phyloP scores from a whole-genome alignment of 2,888 invertebrate species.

The Caenorhabditis panamensis region DNA sequence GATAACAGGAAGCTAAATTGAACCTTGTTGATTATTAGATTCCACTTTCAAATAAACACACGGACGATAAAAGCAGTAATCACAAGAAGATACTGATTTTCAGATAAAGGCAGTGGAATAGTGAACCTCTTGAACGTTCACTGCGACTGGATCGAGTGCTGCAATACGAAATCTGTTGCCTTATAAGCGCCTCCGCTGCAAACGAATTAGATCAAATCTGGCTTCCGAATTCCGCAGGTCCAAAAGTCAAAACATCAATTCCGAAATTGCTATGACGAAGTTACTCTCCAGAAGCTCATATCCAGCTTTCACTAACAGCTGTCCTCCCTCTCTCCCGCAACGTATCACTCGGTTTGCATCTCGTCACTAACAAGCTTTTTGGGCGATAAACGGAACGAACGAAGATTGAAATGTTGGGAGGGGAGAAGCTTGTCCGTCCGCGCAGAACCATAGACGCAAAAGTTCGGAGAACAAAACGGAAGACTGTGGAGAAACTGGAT shows the following conservation, averaged over 20 bases:
- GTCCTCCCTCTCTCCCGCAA: not conserved
- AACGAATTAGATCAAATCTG: not conserved
- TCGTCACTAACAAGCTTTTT: slow-evolving; percentile 24
- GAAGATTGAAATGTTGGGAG: slow-evolving; percentile 35
- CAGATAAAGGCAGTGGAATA: not conserved
- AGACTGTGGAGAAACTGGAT: not conserved
- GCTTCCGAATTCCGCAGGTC: slow-evolving; percentile 4
- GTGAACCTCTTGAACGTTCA: too few relatives aligned
- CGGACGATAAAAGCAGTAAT: too few relatives aligned
- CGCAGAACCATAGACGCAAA: slow-evolving; percentile 46
- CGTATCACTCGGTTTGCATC: slow-evolving; percentile 9
- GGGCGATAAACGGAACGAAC: slow-evolving; percentile 1
- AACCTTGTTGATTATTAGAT: too few relatives aligned
- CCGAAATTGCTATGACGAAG: not conserved
- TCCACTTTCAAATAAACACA: too few relatives aligned
- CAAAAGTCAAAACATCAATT: slow-evolving; percentile 9
- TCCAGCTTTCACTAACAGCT: not conserved
- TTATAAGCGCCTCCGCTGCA: slow-evolving; percentile 1
- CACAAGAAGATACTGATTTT: not conserved
- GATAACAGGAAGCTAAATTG: too few relatives aligned
- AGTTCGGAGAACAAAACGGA: slow-evolving; percentile 35
- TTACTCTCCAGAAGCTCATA: not conserved
- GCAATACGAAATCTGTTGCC: too few relatives aligned
- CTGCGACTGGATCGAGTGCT: too few relatives aligned
- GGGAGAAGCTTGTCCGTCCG: slow-evolving; percentile 3